These are phyloP conservation scores for Theretra japonica DNA, from an alignment of 2,888 invertebrate genomes.

Conservation along the genomic window DNA sequence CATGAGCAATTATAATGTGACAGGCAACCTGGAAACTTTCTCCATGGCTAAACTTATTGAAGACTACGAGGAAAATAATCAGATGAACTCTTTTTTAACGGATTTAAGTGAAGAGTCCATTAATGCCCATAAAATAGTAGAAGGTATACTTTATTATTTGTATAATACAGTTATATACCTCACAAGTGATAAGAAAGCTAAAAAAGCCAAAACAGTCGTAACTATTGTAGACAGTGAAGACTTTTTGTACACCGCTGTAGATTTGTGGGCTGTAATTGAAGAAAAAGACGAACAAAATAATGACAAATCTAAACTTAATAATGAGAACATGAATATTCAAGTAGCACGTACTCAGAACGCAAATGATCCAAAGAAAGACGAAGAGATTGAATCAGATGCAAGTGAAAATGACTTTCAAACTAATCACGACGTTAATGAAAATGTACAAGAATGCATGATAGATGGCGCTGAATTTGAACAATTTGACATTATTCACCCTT, in stretches of 20 bases:
- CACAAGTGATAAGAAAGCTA: constrained; percentile 53
- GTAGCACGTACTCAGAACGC: constrained; percentile 11
- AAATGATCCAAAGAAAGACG: constrained; percentile 9
- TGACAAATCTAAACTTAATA: neutral
- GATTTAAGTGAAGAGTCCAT: constrained; percentile 56
- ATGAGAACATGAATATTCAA: neutral
- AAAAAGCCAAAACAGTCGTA: constrained; percentile 57
- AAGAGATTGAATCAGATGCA: neutral
- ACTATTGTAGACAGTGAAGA: constrained; percentile 75
- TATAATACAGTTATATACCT: constrained; percentile 62
- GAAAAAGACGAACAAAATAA: neutral
- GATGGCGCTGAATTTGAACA: too few relatives aligned
- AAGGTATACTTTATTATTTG: constrained; percentile 70
- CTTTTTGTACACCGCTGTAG: constrained; percentile 65
- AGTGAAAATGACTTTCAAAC: neutral
- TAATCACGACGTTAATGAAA: neutral
- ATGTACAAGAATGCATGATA: neutral
- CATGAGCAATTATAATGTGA: neutral
- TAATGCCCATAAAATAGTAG: constrained; percentile 59
- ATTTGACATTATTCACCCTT: too few relatives aligned
- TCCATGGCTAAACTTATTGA: constrained; percentile 69
- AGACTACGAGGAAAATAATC: constrained; percentile 58
- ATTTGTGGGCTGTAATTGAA: constrained; percentile 48
- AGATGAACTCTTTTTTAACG: constrained; percentile 58
- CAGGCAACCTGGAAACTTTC: constrained; percentile 49